A percentile compares a stretch with the other conserved stretches of the same genome.
These are phyloP conservation scores for Erebia ligea DNA, from an alignment of 2,888 invertebrate genomes.

Conservation along the genomic window DNA sequence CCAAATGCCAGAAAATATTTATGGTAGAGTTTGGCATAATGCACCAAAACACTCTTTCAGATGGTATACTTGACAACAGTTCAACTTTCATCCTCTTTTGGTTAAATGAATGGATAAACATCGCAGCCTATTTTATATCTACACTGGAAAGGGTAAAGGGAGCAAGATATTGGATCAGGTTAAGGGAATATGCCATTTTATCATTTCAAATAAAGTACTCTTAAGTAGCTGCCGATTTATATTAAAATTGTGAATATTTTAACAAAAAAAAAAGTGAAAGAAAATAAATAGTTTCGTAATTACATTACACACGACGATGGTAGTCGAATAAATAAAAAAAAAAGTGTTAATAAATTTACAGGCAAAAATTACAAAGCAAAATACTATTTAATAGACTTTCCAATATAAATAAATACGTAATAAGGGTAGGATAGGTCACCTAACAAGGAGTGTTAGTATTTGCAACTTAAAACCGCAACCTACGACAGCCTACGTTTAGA, in stretches of 20 bases:
- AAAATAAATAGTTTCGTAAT: conserved; percentile 58
- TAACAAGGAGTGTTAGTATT: conserved; percentile 61
- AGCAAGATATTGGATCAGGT: conserved; percentile 40
- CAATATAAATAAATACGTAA: conserved; percentile 71
- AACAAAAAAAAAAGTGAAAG: conserved; percentile 69
- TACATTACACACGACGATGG: conserved; percentile 58
- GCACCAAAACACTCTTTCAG: background rate
- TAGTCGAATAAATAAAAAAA: conserved; percentile 46
- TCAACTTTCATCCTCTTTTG: background rate
- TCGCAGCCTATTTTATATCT: conserved; percentile 9
- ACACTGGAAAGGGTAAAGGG: conserved; percentile 46
- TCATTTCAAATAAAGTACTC: conserved; percentile 75
- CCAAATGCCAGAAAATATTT: background rate
- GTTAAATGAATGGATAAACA: background rate
- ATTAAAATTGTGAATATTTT: conserved; percentile 69
- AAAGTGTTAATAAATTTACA: conserved; percentile 53
- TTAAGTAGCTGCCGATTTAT: conserved; percentile 79
- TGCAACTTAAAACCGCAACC: conserved; percentile 34
- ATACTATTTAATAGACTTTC: conserved; percentile 64
- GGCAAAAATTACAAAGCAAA: conserved; percentile 76
- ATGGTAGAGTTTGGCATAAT: background rate
- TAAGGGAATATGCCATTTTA: conserved; percentile 67
- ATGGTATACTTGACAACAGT: background rate
- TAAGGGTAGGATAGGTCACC: conserved; percentile 65
- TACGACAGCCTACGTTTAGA: conserved; percentile 16